Evolutionary conservation across 1,140 invertebrate genomes (phyloP).

Genomic region (Scaptomyza graminum): DNA sequence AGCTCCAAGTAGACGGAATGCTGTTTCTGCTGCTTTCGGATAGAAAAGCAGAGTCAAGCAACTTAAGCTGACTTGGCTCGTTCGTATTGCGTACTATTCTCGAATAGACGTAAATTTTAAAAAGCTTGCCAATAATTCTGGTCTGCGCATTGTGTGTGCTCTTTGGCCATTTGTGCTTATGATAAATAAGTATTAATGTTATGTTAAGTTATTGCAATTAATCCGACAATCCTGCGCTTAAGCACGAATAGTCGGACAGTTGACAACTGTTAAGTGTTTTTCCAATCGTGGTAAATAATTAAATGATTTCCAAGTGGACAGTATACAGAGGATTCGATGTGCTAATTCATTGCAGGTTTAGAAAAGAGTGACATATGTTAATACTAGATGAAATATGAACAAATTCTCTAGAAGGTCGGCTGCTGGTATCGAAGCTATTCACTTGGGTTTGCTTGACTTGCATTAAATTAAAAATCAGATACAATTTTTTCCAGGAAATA

Average conservation of each 20-base stretch:
- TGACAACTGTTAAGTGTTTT: constrained; percentile 29
- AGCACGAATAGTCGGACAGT: constrained; percentile 48
- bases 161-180: constrained; percentile 1
- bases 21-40: constrained; percentile 17
- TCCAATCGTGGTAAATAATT: constrained; percentile 9
- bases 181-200: constrained; percentile 27
- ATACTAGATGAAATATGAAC: too few relatives aligned
- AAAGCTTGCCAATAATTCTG: constrained; percentile 70
- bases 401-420: too few relatives aligned
- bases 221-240: constrained; percentile 47
- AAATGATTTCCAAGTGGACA: not conserved
- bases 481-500: too few relatives aligned
- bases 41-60: constrained; percentile 35
- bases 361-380: not conserved
- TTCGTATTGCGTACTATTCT: not conserved
- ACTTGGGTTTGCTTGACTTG: too few relatives aligned
- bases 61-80: constrained; percentile 57
- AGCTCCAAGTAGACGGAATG: constrained; percentile 7
- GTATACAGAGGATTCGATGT: not conserved
- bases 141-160: constrained; percentile 36
- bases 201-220: constrained; percentile 63
- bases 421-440: too few relatives aligned
- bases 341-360: not conserved
- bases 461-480: too few relatives aligned
- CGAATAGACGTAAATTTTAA: constrained; percentile 33